These are phyloP conservation scores for Lepus oiostolus DNA, from an alignment of 2,797 vertebrate genomes.

Conservation along the genomic window DNA sequence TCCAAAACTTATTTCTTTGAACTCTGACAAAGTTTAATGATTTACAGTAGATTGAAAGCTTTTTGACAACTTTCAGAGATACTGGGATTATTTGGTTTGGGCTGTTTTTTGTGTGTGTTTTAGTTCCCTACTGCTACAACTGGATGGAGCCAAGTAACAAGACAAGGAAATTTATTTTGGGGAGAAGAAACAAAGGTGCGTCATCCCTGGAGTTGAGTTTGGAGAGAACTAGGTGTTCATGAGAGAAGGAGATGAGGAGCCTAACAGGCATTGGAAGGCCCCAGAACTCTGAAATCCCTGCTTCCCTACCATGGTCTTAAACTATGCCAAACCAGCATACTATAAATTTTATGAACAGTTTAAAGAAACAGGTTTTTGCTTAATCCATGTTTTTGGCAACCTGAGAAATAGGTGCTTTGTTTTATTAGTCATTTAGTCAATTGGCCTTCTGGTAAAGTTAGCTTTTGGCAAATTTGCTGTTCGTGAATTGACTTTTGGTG, in stretches of 20 bases:
- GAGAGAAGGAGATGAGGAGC: background rate
- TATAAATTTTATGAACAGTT: background rate
- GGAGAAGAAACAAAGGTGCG: background rate
- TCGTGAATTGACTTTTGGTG: background rate
- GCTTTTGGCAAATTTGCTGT: constrained; percentile 20
- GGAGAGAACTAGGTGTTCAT: background rate
- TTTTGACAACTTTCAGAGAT: background rate
- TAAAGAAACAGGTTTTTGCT: background rate
- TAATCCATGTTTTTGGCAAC: background rate
- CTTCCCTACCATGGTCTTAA: background rate
- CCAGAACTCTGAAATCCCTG: background rate
- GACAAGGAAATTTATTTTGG: background rate
- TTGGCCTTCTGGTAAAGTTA: background rate
- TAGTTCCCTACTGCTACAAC: background rate
- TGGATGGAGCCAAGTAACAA: background rate
- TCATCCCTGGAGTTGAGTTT: background rate
- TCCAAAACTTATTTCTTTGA: background rate
- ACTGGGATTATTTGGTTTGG: background rate
- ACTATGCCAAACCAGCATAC: background rate
- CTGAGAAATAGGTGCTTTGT: background rate
- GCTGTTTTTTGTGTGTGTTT: background rate
- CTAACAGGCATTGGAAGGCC: background rate
- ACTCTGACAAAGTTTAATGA: constrained; percentile 2
- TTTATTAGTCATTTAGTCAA: background rate
- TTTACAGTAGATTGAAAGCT: background rate